Evolutionary conservation across 2,113 vertebrate genomes (phyloP).

Genomic region (Castor canadensis): DNA sequence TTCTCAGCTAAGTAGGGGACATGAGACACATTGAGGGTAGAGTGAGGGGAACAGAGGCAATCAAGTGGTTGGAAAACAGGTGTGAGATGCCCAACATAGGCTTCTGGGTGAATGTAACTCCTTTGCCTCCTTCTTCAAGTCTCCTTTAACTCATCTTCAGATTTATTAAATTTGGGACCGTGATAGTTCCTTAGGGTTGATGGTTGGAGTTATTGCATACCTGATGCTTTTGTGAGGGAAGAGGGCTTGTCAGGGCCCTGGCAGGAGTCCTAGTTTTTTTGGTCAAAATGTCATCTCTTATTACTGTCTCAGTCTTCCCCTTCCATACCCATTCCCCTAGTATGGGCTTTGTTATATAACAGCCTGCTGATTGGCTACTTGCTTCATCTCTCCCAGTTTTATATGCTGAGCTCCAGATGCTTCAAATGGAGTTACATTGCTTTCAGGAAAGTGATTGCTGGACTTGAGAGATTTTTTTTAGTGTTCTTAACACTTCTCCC

Average conservation of each 20-base stretch:
- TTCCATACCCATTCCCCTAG: background rate
- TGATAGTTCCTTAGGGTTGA: background rate
- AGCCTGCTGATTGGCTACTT: background rate
- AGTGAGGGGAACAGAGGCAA: background rate
- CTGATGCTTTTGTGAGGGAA: background rate
- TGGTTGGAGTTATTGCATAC: background rate
- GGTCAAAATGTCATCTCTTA: background rate
- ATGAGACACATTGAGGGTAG: background rate
- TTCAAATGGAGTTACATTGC: slow-evolving; percentile 1
- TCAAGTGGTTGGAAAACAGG: background rate
- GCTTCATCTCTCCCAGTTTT: slow-evolving; percentile 8
- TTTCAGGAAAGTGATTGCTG: slow-evolving; percentile 15
- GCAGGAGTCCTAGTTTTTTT: slow-evolving; percentile 17
- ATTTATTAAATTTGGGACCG: background rate
- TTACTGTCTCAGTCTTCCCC: background rate
- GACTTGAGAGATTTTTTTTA: background rate
- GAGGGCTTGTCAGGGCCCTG: background rate
- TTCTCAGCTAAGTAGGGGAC: background rate
- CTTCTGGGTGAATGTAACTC: background rate
- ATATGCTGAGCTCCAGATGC: background rate
- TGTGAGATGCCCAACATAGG: background rate
- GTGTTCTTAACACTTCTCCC: background rate
- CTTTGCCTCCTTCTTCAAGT: background rate
- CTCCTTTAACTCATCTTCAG: background rate
- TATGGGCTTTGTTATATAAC: slow-evolving; percentile 14